Base-by-base conservation (phyloP, 2,113 vertebrate genomes). In the Bostrychus sinensis region DNA sequence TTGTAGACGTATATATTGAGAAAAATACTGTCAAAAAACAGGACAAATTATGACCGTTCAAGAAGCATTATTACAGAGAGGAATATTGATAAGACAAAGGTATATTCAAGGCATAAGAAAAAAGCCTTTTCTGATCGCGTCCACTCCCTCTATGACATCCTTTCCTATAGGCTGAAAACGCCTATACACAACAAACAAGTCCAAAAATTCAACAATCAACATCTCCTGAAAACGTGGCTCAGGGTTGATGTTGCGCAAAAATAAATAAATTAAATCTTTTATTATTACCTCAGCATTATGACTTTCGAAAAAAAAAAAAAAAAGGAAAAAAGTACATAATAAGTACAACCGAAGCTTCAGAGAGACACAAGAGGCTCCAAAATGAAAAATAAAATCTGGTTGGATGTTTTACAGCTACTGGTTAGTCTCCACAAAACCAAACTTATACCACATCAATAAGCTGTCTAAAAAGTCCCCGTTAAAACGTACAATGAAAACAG, bases 1-100 rank as follows among this genome's bases (percentile, higher is more conserved):
- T 94, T 85, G 90, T 90, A 90, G 91, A 88, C 93, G 94, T 65
- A 77, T 86, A 70, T 61, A 70, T 61, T 93, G 92, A 93, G 94
- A 84, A 92, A 46, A 98, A 97, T 94, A 96, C 94, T 96, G 94
- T 94, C 93, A 89, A 85, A 89, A 85, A 93, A 92, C 38, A 93
- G 83, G 88, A 90, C 62, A 86, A 92, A 81, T 70, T 77, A 66
- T 84, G 84, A 90, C 71, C 67, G 62, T 71, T 56, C 72, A 72
- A 85, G 82, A 62, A 80, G 72, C 59, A 57, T 85, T 53, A 22
- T 46, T 51, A 86, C 72, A 71, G 58, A 82, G 77, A 84, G 69
- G 70, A 82, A 37, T 80, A 83, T 72, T 67, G 67, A 84, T 86
- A 86, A 86, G 85, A 90, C 85, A 83, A 89, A 85, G 72, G 59